Conservation (phyloP, 2,797 vertebrate genomes). For the Simalia tracyae region DNA sequence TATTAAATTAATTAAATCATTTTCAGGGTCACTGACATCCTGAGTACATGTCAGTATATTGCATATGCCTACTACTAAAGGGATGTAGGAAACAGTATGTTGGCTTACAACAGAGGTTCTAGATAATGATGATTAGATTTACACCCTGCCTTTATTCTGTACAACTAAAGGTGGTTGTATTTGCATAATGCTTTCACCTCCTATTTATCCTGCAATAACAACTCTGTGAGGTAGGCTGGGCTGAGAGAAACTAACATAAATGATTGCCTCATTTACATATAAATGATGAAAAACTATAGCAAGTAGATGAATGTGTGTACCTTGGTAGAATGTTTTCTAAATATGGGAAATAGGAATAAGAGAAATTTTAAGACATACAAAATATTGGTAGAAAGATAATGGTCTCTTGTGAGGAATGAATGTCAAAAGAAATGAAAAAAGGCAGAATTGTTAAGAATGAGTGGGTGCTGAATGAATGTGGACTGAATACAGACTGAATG, state of each 20-base stretch:
- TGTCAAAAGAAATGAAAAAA: background rate
- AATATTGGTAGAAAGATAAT: background rate
- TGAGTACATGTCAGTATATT: background rate
- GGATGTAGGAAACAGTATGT: background rate
- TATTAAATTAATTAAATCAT: background rate
- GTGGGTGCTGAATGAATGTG: background rate
- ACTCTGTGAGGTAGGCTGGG: background rate
- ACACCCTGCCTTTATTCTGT: background rate
- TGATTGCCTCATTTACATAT: too few species aligned
- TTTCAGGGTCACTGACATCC: background rate
- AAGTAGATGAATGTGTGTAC: too few species aligned
- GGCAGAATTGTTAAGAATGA: background rate
- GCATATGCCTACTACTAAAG: background rate
- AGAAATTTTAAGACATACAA: background rate
- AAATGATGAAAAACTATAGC: too few species aligned
- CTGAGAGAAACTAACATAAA: background rate
- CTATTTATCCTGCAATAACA: background rate
- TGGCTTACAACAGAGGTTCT: background rate
- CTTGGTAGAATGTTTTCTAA: background rate
- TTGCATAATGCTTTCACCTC: background rate
- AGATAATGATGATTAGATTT: background rate
- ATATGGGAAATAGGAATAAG: background rate
- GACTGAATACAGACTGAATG: background rate
- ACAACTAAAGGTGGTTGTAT: background rate
- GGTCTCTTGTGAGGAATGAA: background rate